A percentile compares a stretch with the other conserved stretches of the same genome.
Evolutionary conservation across 2,888 invertebrate species (phyloP).

Genomic region (Toxonevra muliebris): DNA sequence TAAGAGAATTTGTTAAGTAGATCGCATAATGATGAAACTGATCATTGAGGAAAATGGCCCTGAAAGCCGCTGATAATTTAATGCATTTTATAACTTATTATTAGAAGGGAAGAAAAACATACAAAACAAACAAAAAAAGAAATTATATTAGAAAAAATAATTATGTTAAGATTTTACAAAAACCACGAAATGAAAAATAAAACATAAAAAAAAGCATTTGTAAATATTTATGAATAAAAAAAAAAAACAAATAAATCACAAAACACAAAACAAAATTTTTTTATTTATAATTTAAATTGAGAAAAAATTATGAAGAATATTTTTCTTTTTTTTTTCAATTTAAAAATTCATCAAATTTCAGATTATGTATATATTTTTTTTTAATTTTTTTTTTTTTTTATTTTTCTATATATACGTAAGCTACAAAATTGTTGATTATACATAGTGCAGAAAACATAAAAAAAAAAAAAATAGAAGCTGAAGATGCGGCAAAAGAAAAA

Average conservation of each 20-base stretch:
- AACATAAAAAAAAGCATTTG: neutral
- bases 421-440: neutral
- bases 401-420: too few species aligned
- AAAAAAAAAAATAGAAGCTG: neutral
- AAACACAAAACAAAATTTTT: neutral
- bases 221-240: slow-evolving; percentile 18
- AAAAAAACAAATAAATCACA: slow-evolving; percentile 16
- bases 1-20: slow-evolving; percentile 18
- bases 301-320: neutral
- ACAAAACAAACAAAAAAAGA: slow-evolving; percentile 24
- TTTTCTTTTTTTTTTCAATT: neutral
- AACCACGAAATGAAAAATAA: slow-evolving; percentile 4
- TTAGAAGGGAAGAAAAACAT: slow-evolving; percentile 25
- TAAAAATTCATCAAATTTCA: neutral
- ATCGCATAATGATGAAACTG: neutral
- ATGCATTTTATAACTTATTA: slow-evolving; percentile 28
- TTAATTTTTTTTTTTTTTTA: too few species aligned
- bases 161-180: slow-evolving; percentile 36
- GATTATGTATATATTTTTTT: too few species aligned
- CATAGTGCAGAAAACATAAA: neutral
- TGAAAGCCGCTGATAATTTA: neutral
- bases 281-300: neutral
- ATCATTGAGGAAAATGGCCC: neutral
- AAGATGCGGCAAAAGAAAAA: neutral
- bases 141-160: slow-evolving; percentile 18